Evolutionary conservation across 1,140 invertebrate species (phyloP).

Genomic region (Cotesia vestalis): DNA sequence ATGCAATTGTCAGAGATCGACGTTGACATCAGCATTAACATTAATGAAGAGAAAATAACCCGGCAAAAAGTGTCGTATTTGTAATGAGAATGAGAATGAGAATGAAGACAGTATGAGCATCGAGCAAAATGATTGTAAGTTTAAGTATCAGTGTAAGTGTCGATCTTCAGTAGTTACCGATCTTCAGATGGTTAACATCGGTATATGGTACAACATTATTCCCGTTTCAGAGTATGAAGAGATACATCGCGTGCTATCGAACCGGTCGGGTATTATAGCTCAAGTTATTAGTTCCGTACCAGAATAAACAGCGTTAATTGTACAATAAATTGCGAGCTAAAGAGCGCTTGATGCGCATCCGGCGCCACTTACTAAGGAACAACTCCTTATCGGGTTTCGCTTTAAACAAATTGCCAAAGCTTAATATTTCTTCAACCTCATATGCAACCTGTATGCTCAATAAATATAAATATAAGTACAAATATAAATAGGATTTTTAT

Average conservation of each 20-base stretch:
- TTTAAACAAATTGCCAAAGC: not conserved
- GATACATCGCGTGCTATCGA: conserved; percentile 34
- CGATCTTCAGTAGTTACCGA: too few relatives aligned
- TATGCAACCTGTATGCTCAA: conserved; percentile 43
- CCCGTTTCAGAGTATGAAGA: not conserved
- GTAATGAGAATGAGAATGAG: too few relatives aligned
- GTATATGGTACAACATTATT: not conserved
- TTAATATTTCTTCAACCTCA: conserved; percentile 36
- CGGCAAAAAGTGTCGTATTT: too few relatives aligned
- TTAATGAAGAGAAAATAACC: too few relatives aligned
- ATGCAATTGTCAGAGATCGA: too few relatives aligned
- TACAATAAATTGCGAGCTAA: conserved; percentile 48
- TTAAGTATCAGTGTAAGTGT: too few relatives aligned
- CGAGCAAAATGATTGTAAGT: too few relatives aligned
- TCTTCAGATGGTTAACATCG: too few relatives aligned
- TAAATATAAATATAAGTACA: conserved; percentile 5
- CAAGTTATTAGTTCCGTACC: conserved; percentile 36
- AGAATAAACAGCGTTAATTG: conserved; percentile 48
- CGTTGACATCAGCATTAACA: too few relatives aligned
- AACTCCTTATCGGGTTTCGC: not conserved
- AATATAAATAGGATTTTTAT: conserved; percentile 18
- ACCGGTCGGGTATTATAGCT: conserved; percentile 45
- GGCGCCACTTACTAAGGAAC: not conserved
- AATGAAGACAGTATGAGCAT: too few relatives aligned
- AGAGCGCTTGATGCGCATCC: conserved; percentile 28